These are phyloP conservation scores for Polia nebulosa DNA, from an alignment of 2,888 invertebrate genomes.

Conservation along the genomic window DNA sequence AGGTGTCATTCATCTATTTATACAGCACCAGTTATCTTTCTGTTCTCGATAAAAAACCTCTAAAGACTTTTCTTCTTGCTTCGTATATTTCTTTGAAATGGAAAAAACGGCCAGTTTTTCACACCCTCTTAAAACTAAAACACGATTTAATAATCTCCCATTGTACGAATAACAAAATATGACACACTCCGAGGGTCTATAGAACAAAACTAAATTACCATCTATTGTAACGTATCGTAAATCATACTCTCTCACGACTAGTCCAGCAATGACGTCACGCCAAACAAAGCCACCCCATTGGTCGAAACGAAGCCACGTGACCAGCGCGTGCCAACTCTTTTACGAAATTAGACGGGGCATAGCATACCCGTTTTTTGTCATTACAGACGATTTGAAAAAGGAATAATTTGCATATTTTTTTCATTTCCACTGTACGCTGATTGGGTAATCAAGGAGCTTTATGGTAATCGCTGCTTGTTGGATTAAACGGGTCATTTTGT, in stretches of 20 bases:
- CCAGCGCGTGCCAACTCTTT: slow-evolving; percentile 65
- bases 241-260: slow-evolving; percentile 67
- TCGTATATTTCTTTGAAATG: too few relatives aligned
- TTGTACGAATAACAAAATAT: slow-evolving; percentile 53
- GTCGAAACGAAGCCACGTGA: slow-evolving; percentile 66
- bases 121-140: slow-evolving; percentile 44
- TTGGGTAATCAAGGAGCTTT: slow-evolving; percentile 63
- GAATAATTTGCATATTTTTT: slow-evolving; percentile 64
- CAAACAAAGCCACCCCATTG: slow-evolving; percentile 60
- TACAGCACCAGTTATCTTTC: too few relatives aligned
- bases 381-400: slow-evolving; percentile 63
- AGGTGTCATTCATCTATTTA: too few relatives aligned
- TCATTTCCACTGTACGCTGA: slow-evolving; percentile 51
- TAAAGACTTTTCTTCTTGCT: too few relatives aligned
- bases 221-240: slow-evolving; percentile 64
- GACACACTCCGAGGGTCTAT: slow-evolving; percentile 53
- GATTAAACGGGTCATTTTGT: slow-evolving; percentile 57
- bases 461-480: slow-evolving; percentile 58
- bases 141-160: slow-evolving; percentile 54
- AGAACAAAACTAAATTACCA: slow-evolving; percentile 64
- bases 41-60: too few relatives aligned
- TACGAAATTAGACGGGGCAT: slow-evolving; percentile 61
- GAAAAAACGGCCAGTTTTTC: neutral
- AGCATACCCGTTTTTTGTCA: slow-evolving; percentile 48
- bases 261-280: slow-evolving; percentile 63